phyloP scores from a whole-genome alignment of 2,797 vertebrate species.

The Coreius guichenoti region DNA sequence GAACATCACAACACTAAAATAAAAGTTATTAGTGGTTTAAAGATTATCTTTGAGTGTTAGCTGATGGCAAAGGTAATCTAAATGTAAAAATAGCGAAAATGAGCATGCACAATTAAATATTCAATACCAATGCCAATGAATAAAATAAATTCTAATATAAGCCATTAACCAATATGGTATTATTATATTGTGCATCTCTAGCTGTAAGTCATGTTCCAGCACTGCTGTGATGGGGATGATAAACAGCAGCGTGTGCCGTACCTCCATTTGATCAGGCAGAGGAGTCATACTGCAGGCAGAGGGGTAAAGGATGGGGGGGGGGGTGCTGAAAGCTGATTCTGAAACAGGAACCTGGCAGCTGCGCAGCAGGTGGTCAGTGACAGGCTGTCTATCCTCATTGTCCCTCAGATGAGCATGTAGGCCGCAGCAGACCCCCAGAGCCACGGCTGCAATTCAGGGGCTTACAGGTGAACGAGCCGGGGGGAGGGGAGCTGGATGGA shows the following conservation, averaged over 20 bases:
- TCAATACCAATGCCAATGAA: neutral
- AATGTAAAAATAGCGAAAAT: neutral
- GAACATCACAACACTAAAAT: neutral
- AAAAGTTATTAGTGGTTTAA: neutral
- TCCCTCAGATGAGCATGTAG: constrained; percentile 61
- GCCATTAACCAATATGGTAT: neutral
- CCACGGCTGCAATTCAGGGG: constrained; percentile 41
- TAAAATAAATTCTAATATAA: neutral
- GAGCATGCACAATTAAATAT: neutral
- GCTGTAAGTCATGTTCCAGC: neutral
- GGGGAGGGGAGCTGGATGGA: constrained; percentile 41
- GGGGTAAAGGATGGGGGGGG: constrained; percentile 15
- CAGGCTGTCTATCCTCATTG: constrained; percentile 77
- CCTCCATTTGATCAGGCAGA: constrained; percentile 31
- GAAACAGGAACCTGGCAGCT: constrained; percentile 82
- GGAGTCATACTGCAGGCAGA: constrained; percentile 50
- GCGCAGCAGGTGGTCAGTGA: constrained; percentile 81
- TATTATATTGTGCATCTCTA: neutral
- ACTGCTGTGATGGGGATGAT: constrained; percentile 23
- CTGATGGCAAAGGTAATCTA: neutral
- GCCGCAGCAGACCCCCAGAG: constrained; percentile 46
- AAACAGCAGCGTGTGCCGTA: constrained; percentile 36
- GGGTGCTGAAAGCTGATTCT: constrained; percentile 71
- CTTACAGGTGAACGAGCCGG: constrained; percentile 57
- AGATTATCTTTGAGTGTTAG: neutral